Evolutionary conservation across 1,140 invertebrate species (phyloP).

Genomic region (Bicyclus anynana): DNA sequence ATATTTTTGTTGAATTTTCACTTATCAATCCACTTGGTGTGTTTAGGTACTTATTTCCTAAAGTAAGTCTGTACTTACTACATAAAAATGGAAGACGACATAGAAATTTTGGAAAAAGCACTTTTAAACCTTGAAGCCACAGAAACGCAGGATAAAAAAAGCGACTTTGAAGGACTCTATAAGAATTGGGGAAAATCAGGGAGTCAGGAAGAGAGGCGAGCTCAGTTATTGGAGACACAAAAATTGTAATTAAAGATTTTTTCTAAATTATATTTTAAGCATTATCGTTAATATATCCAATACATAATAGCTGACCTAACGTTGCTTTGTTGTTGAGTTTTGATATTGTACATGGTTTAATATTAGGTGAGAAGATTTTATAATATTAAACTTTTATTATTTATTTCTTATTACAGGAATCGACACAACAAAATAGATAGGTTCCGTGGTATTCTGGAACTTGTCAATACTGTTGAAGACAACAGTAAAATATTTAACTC

Average conservation of each 20-base stretch:
- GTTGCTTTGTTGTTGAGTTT: too few relatives aligned
- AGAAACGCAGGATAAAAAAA: conserved; percentile 21
- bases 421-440: conserved; percentile 42
- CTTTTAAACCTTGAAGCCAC: conserved; percentile 29
- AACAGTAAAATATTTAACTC: conserved; percentile 35
- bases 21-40: too few relatives aligned
- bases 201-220: conserved; percentile 62
- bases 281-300: too few relatives aligned
- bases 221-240: conserved; percentile 50
- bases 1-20: too few relatives aligned
- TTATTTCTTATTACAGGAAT: conserved; percentile 20
- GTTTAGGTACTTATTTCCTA: neutral
- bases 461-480: conserved; percentile 44
- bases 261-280: neutral
- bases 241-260: conserved; percentile 41
- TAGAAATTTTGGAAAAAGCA: conserved; percentile 47
- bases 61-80: neutral
- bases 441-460: conserved; percentile 52
- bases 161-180: conserved; percentile 43
- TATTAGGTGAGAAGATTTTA: too few relatives aligned
- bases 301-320: too few relatives aligned
- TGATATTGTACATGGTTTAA: too few relatives aligned
- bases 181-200: conserved; percentile 58
- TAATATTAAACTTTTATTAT: too few relatives aligned
- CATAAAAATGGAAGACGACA: conserved; percentile 30